A percentile compares a stretch with the other conserved stretches of the same genome.
Evolutionary conservation across 2,797 vertebrate species (phyloP).

Genomic region (Heterohyrax brucei): DNA sequence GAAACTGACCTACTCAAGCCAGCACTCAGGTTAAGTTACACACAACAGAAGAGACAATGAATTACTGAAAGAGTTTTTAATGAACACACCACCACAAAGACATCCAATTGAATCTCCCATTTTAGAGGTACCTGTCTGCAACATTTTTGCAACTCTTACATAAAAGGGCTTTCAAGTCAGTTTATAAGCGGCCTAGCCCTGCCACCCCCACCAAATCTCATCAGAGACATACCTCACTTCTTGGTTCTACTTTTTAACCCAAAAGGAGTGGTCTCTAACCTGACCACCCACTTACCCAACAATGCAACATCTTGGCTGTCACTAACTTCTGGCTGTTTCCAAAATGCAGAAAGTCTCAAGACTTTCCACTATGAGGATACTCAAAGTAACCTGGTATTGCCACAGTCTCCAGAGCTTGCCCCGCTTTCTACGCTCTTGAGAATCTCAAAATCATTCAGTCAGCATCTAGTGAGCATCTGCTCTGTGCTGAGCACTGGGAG

Average conservation of each 20-base stretch:
- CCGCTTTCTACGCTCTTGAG: slow-evolving; percentile 39
- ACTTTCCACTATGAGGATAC: slow-evolving; percentile 53
- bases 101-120: slow-evolving; percentile 19
- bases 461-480: background rate
- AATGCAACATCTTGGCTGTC: slow-evolving; percentile 45
- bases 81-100: background rate
- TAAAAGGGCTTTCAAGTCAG: slow-evolving; percentile 12
- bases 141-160: slow-evolving; percentile 44
- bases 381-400: slow-evolving; percentile 8
- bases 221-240: slow-evolving; percentile 54
- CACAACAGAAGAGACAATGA: background rate
- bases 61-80: slow-evolving; percentile 13
- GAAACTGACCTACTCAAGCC: slow-evolving; percentile 9
- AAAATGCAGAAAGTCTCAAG: slow-evolving; percentile 44
- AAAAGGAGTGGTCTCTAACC: slow-evolving; percentile 47
- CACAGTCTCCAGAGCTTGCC: background rate
- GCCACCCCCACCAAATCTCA: background rate
- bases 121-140: background rate
- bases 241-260: slow-evolving; percentile 72
- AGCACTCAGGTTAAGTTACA: background rate
- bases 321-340: slow-evolving; percentile 28
- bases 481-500: background rate
- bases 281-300: slow-evolving; percentile 68
- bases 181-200: background rate
- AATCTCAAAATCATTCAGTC: slow-evolving; percentile 34